phyloP scores from a whole-genome alignment of 2,888 invertebrate species.

The Sminthurinus aureus region DNA sequence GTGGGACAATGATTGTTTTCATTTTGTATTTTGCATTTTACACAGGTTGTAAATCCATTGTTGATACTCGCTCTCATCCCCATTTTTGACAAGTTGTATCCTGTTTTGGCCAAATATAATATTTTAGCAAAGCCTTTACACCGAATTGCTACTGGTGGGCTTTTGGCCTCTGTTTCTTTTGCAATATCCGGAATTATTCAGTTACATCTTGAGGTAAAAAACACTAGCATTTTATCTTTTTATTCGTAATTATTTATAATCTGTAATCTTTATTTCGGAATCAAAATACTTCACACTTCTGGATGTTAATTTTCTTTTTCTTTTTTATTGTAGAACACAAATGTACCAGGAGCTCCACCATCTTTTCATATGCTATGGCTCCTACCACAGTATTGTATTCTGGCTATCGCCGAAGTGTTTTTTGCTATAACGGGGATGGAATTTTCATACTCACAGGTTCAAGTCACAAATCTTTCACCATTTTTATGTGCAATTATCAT shows the following conservation, averaged over 20 bases:
- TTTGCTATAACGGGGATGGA: slow-evolving; percentile 95
- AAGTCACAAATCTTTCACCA: no score
- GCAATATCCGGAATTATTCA: slow-evolving; percentile 66
- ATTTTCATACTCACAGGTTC: slow-evolving; percentile 87
- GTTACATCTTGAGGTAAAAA: slow-evolving; percentile 62
- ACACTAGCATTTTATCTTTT: background rate
- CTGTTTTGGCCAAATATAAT: slow-evolving; percentile 60
- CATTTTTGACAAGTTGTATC: slow-evolving; percentile 65
- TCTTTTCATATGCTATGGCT: slow-evolving; percentile 77
- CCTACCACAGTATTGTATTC: slow-evolving; percentile 89
- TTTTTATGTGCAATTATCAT: no score
- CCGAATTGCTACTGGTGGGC: slow-evolving; percentile 66
- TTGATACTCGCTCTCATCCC: slow-evolving; percentile 65
- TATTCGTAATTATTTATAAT: no score
- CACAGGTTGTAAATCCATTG: slow-evolving; percentile 64
- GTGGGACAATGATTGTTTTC: background rate
- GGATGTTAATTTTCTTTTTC: slow-evolving; percentile 4
- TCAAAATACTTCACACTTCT: no score
- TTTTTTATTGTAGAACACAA: no score
- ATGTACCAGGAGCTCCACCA: background rate
- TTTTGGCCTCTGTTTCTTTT: slow-evolving; percentile 65
- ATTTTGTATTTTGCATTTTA: background rate
- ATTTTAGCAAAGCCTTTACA: slow-evolving; percentile 64
- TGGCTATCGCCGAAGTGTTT: slow-evolving; percentile 94
- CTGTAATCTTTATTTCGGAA: no score